Evolutionary conservation across 2,113 vertebrate species (phyloP).

Genomic region (Archilochus colubris): DNA sequence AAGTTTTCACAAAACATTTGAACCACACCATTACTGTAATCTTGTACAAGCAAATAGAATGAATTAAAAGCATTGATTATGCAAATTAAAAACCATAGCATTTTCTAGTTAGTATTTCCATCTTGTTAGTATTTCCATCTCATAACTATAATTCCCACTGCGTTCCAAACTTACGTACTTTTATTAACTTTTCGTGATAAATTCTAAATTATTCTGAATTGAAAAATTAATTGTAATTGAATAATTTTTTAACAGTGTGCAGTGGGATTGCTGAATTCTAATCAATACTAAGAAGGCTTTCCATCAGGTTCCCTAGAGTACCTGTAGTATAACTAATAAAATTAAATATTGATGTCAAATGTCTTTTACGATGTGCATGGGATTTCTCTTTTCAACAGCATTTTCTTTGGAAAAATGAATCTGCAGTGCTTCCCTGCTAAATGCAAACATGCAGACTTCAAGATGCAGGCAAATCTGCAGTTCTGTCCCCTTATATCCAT

Average conservation of each 20-base stretch:
- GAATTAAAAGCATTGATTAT: not conserved
- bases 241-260: conserved; percentile 52
- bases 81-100: not conserved
- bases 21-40: not conserved
- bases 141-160: not conserved
- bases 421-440: not conserved
- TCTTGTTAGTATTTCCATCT: not conserved
- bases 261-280: conserved; percentile 48
- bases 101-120: not conserved
- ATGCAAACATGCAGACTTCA: not conserved
- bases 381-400: not conserved
- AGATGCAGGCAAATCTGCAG: not conserved
- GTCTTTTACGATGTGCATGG: conserved; percentile 56
- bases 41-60: not conserved
- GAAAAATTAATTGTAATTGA: conserved; percentile 67
- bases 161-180: not conserved
- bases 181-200: conserved; percentile 47
- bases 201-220: conserved; percentile 56
- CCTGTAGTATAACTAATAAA: conserved; percentile 72
- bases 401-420: conserved; percentile 44
- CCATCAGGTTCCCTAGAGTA: conserved; percentile 55
- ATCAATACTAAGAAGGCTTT: conserved; percentile 64
- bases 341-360: conserved; percentile 72
- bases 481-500: not conserved
- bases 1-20: not conserved